Evolutionary conservation across 2,113 vertebrate species (phyloP).

Genomic region (Salminus brasiliensis): DNA sequence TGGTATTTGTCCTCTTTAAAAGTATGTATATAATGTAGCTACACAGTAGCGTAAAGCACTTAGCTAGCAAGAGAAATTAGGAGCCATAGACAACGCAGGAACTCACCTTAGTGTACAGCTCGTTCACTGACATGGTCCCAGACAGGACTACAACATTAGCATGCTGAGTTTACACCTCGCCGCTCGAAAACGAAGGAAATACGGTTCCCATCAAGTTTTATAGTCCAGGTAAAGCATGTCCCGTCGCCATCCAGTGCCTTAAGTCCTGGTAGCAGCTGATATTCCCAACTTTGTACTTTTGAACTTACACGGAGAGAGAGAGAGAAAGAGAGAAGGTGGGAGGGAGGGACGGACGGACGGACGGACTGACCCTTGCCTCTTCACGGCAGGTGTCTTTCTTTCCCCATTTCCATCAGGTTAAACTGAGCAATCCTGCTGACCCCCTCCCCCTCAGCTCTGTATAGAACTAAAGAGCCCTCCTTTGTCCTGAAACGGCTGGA

Average conservation of each 20-base stretch:
- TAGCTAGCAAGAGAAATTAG: not conserved
- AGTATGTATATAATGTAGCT: too few species aligned
- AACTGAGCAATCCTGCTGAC: not conserved
- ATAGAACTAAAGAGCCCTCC: not conserved
- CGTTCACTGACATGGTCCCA: constrained; percentile 74
- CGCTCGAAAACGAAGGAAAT: not conserved
- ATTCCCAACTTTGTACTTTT: constrained; percentile 42
- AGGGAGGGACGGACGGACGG: constrained; percentile 12
- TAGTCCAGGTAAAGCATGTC: constrained; percentile 31
- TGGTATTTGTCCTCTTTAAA: not conserved
- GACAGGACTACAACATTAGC: constrained; percentile 30
- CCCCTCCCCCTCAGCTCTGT: not conserved
- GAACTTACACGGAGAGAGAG: constrained; percentile 23
- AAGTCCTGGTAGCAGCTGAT: constrained; percentile 21
- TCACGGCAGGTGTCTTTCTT: constrained; percentile 52
- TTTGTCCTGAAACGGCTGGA: not conserved
- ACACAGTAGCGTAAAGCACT: too few species aligned
- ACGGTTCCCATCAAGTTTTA: constrained; percentile 42
- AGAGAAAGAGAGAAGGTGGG: constrained; percentile 21
- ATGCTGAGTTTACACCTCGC: not conserved
- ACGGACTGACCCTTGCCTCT: constrained; percentile 13
- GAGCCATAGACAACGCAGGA: not conserved
- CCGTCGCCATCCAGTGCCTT: constrained; percentile 23
- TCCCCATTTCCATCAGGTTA: constrained; percentile 22
- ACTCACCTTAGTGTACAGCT: constrained; percentile 78